Percentiles rank a stretch among this genome's conserved stretches.
These are phyloP conservation scores for Allolobophora icterica DNA, from an alignment of 2,888 invertebrate genomes.

Conservation along the genomic window DNA sequence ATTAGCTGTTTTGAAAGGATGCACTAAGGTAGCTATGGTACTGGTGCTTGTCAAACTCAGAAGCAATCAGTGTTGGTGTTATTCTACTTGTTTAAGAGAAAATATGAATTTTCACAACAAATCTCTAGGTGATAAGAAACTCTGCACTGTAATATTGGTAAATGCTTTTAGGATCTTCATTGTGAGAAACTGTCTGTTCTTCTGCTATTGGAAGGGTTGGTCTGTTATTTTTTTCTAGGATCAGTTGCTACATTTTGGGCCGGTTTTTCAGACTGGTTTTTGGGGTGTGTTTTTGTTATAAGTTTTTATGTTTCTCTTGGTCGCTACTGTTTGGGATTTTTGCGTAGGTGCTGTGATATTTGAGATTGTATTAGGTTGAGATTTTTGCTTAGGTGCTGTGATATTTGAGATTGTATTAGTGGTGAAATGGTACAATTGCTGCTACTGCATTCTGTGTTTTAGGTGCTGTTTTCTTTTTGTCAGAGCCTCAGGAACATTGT, in stretches of 20 bases:
- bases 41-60: no score
- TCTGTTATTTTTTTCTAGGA: not conserved
- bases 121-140: not conserved
- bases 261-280: not conserved
- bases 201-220: not conserved
- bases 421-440: not conserved
- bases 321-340: not conserved
- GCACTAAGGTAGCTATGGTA: not conserved
- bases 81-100: not conserved
- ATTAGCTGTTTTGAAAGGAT: no score
- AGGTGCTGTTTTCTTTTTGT: not conserved
- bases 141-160: not conserved
- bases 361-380: not conserved
- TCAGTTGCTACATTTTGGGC: not conserved
- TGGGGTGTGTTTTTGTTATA: not conserved
- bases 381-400: not conserved
- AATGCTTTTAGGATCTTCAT: no score
- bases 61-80: not conserved
- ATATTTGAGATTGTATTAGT: no score
- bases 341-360: not conserved
- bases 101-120: not conserved
- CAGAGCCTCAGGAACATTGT: not conserved
- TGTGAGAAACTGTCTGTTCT: no score
- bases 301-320: not conserved
- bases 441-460: not conserved